Evolutionary conservation across 2,797 vertebrate species (phyloP), one percentile per base, ranked within the genome.

Genomic region (Poecilia gillii): DNA sequence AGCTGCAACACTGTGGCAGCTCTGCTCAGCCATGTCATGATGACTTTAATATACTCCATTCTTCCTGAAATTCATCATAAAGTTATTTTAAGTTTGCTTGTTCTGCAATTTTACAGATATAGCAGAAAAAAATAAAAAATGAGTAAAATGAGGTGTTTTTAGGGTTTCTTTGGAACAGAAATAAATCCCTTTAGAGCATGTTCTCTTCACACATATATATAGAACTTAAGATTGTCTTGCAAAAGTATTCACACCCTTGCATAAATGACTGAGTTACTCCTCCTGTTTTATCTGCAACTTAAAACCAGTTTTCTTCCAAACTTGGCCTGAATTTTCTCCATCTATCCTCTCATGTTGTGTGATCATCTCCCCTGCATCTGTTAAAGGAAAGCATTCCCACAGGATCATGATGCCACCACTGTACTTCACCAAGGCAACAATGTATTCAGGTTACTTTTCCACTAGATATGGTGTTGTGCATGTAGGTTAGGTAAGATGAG

Each of bases 1-100:
- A 13, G 49, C 46, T 72, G 57, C 71, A 45, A 64, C 77, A 33
- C 18, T 11, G 14, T 13, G 36, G 64, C 71, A 77, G 82, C 59
- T 46, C 68, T 46, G 68, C n/a, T 71, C 68, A 46, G 68, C 25
- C 28, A 1, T 28, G n/a, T n/a, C 23, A 43, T 2, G 43, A 46
- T 7, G 6, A 71, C 5, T 45, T 71, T 71, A 14, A 71, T 14
- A 70, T 25, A 5, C 23, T 20, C 1, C 23, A 7, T 46, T n/a
- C 41, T 71, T 45, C 25, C 25, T 71, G 68, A 71, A 45, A 12
- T 45, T 28, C 13, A 7, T n/a, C 1, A 46, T 46, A 46, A 71
- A 71, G 41, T 45, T 16, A 71, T 45, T 71, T 43, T 70, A 13
- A 43, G 23, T 6, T 41, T 25, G 23, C 39, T 70, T 70, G 25